phyloP scores from a whole-genome alignment of 1,140 invertebrate species.

The Drosophila kepulauana region DNA sequence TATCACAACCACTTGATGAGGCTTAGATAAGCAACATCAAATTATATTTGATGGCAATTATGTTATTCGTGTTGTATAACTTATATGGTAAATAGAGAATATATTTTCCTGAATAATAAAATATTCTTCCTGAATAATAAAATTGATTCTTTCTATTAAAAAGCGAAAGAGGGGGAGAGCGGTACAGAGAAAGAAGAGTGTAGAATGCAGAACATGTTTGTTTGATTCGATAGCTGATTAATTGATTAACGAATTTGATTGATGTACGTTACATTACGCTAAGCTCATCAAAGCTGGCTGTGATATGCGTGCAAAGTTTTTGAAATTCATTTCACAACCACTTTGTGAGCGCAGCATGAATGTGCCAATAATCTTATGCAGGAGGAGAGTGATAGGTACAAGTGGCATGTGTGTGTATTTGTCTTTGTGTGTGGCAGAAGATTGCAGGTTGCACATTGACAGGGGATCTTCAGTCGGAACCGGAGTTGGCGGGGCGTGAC shows the following conservation, averaged over 20 bases:
- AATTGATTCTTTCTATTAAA: neutral
- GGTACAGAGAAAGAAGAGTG: neutral
- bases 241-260: constrained; percentile 46
- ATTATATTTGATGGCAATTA: constrained; percentile 47
- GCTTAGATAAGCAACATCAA: constrained; percentile 84
- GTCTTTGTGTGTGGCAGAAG: too few species aligned
- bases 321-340: constrained; percentile 91
- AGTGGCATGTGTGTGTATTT: too few species aligned
- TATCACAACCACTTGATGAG: constrained; percentile 92
- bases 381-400: constrained; percentile 11
- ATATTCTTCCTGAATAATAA: neutral
- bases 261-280: constrained; percentile 79
- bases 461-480: neutral
- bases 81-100: neutral
- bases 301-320: constrained; percentile 89
- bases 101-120: neutral
- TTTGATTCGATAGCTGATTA: constrained; percentile 49
- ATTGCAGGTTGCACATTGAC: too few species aligned
- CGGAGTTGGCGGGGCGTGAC: neutral
- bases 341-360: constrained; percentile 87
- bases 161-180: neutral
- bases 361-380: constrained; percentile 66
- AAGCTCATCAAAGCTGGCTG: constrained; percentile 97
- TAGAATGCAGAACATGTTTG: constrained; percentile 22
- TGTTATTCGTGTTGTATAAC: neutral